Base-by-base conservation (phyloP, 2,113 vertebrate species). In the Anser cygnoides region DNA sequence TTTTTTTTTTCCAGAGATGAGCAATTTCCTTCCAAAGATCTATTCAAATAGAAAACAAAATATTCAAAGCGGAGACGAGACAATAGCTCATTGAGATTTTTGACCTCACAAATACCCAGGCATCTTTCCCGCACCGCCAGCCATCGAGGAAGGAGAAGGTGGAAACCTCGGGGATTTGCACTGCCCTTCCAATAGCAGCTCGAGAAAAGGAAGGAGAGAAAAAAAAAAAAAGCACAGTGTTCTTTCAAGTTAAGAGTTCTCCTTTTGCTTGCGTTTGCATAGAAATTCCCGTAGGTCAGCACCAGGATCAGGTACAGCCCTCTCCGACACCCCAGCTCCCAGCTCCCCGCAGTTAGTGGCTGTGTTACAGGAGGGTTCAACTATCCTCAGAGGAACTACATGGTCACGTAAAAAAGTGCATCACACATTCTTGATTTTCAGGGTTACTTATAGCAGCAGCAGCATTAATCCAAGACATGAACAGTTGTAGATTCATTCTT, bases 401-500 rank as follows among this genome's bases (percentile, higher is more conserved):
- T 5, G 91, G 94, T 94, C 96, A 83, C 37, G 92, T 91, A 74
- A 96, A 95, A 96, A 98, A 98, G 98, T 98, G 98, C 98, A 98
- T 98, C 97, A 98, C 98, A 98, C 97, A 98, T 97, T 98, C 98
- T 98, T 92, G 97, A 97, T 97, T 98, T 97, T 98, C 97, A 97
- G 94, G 94, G 95, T 97, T 97, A 98, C 95, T 97, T 92, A 97
- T 97, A 98, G 97, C 97, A 98, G 98, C 98, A 98, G 98, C 97
- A 98, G 97, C 97, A 98, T 97, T 97, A 97, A 97, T 96, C 97
- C 96, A 91, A 97, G 97, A 98, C 96, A 97, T 62, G 95, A 97
- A 97, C 97, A 95, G 91, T 67, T 97, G 96, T 95, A 94, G 96
- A 89, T 96, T 97, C 79, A 80, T 95, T 95, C 94, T 95, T 93